Percentiles rank a stretch among this genome's conserved stretches.
Conservation (phyloP, 1,140 invertebrate species). For the Phenacoccus solenopsis region DNA sequence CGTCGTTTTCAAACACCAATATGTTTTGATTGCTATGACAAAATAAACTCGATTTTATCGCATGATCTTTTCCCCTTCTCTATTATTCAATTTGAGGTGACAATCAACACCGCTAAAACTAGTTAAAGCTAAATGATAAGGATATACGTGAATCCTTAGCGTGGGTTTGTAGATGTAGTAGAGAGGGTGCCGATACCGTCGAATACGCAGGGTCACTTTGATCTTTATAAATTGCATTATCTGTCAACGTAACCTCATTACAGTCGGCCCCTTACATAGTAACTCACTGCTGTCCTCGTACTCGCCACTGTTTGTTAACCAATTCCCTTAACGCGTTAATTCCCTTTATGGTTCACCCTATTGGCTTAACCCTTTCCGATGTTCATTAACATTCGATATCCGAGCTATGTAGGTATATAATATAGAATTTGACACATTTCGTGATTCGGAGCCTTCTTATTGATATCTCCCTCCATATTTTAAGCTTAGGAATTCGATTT, state of each 20-base stretch:
- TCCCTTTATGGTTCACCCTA: slow-evolving; percentile 16
- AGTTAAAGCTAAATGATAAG: background rate
- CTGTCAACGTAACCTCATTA: slow-evolving; percentile 17
- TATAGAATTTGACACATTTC: background rate
- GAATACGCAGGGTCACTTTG: background rate
- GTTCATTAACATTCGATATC: slow-evolving; percentile 13
- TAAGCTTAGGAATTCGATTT: too few relatives aligned
- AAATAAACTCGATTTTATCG: background rate
- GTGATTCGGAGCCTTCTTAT: too few relatives aligned
- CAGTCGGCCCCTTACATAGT: background rate
- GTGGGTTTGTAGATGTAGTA: background rate
- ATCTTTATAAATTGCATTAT: slow-evolving; percentile 11
- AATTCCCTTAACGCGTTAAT: slow-evolving; percentile 16
- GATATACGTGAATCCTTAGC: background rate
- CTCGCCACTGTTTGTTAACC: background rate
- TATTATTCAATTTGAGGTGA: slow-evolving; percentile 16
- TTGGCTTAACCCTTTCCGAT: slow-evolving; percentile 7
- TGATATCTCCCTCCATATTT: too few relatives aligned
- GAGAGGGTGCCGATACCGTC: background rate
- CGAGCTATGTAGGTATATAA: background rate
- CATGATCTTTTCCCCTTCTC: background rate
- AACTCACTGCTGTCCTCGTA: slow-evolving; percentile 11
- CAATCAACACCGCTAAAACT: slow-evolving; percentile 7
- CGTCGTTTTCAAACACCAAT: too few relatives aligned
- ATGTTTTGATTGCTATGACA: slow-evolving; percentile 17